Percentiles rank a stretch among this genome's conserved stretches.
Evolutionary conservation across 2,113 vertebrate genomes (phyloP).

Genomic region (Alligator sinensis): DNA sequence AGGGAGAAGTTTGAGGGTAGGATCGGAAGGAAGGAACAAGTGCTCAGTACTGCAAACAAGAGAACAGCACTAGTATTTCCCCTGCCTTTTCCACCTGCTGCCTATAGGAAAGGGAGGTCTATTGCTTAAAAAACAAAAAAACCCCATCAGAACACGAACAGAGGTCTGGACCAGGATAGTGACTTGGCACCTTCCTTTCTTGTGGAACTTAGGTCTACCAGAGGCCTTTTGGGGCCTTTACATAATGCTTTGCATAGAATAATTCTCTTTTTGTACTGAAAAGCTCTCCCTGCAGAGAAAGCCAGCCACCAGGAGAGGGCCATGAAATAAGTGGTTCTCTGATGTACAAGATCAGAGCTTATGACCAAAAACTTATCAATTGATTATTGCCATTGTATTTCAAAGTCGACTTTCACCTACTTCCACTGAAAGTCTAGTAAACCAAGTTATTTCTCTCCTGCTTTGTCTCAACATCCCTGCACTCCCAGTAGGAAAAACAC

Average conservation of each 20-base stretch:
- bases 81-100: background rate
- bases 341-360: background rate
- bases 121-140: too few relatives aligned
- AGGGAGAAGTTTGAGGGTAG: background rate
- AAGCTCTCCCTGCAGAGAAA: background rate
- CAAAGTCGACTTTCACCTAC: background rate
- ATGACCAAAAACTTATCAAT: background rate
- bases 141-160: background rate
- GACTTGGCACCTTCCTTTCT: background rate
- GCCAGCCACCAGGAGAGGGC: background rate
- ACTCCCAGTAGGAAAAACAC: background rate
- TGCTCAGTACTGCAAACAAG: background rate
- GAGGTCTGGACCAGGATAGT: background rate
- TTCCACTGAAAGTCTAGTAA: background rate
- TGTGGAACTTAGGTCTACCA: background rate
- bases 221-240: background rate
- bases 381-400: background rate
- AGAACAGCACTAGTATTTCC: background rate
- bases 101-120: too few relatives aligned
- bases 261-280: background rate
- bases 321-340: background rate
- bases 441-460: background rate
- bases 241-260: background rate
- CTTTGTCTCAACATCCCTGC: background rate
- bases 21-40: background rate